Base-by-base conservation (phyloP, 2,113 vertebrate genomes). In the Rhea pennata region DNA sequence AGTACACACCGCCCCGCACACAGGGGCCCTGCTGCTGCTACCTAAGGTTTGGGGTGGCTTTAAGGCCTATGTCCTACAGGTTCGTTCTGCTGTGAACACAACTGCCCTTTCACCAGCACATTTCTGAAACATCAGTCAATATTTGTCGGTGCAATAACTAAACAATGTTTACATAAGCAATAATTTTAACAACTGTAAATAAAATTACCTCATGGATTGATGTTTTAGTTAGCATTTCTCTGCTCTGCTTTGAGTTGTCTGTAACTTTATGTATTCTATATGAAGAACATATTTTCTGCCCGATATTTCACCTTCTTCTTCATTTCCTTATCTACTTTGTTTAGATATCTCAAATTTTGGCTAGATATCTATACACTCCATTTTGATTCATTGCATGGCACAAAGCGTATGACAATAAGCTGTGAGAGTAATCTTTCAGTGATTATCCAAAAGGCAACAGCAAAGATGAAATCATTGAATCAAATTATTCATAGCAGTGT, bases 311-410 rank as follows among this genome's bases (percentile, higher is more conserved):
- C 5, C 13, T 9, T 66, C 3, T 54, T 87, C 59, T 80, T 36
- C 80, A 20, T 59, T 92, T 67, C 76, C 39, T 93, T 92, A 75
- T 50, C 58, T 92, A 17, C 36, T 91, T 94, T 82, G 15, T 84
- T 40, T 85, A 65, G 27, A 51, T 92, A 74, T 65, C 88, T 95
- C 81, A 79, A 56, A 39, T 56, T 82, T 84, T 97, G 26, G 69
- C 87, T 70, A 92, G 70, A 76, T 51, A 67, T 85, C 50, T 74
- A 54, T 21, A 53, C 9, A 90, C 66, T 71, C 85, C 44, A 74
- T 88, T 88, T 92, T 97, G 74, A 95, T 96, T 82, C 31, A 84
- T 53, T 83, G 44, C n/a, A 39, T 69, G 71, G 61, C 44, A 77
- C 20, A 84, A 86, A 66, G 19, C 67, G 71, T 40, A 87, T 23